These are phyloP conservation scores for Scomber japonicus DNA, from an alignment of 2,113 vertebrate species.

Conservation along the genomic window DNA sequence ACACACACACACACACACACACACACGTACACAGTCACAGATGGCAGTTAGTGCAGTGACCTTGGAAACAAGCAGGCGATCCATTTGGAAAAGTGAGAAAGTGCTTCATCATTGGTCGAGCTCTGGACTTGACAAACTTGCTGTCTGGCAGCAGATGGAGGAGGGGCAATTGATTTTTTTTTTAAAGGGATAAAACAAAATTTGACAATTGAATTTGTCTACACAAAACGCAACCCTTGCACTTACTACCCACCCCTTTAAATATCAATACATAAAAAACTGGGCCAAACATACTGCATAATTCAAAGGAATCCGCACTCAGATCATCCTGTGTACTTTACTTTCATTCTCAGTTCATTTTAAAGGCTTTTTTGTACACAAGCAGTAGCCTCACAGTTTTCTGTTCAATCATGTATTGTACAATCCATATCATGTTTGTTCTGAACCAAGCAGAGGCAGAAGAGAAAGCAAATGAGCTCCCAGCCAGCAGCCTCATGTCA, in stretches of 20 bases:
- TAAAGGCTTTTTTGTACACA: neutral
- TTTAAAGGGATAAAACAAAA: conserved; percentile 62
- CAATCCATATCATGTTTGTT: neutral
- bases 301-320: neutral
- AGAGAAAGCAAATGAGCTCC: conserved; percentile 15
- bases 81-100: conserved; percentile 67
- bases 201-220: conserved; percentile 63
- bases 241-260: conserved; percentile 10
- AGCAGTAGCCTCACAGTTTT: conserved; percentile 13
- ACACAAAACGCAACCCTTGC: conserved; percentile 59
- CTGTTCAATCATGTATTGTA: neutral
- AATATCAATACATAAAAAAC: conserved; percentile 59
- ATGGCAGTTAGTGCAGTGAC: conserved; percentile 62
- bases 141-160: conserved; percentile 53
- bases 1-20: conserved; percentile 2
- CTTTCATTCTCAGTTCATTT: neutral
- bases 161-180: conserved; percentile 76
- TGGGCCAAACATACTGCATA: conserved; percentile 27
- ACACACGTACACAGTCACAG: conserved; percentile 39
- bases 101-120: conserved; percentile 69
- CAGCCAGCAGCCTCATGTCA: neutral
- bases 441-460: conserved; percentile 16
- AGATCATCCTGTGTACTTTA: neutral
- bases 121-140: conserved; percentile 71
- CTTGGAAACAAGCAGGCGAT: conserved; percentile 71